A percentile compares a stretch with the other conserved stretches of the same genome.
Evolutionary conservation across 2,113 vertebrate species (phyloP).

Genomic region (Percopsis transmontana): DNA sequence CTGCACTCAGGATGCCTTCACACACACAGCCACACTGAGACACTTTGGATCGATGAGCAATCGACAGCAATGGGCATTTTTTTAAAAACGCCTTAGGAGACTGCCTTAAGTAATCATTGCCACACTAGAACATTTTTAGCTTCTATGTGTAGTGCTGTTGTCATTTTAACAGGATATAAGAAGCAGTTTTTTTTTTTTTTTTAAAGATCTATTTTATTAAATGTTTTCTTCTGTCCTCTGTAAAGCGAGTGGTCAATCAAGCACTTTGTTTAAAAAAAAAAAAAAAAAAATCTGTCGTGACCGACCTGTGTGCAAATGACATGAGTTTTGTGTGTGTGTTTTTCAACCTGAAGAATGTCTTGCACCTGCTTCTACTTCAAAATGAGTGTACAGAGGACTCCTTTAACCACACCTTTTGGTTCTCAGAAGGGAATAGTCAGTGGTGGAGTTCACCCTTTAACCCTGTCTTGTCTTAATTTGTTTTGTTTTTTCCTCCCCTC

Average conservation of each 20-base stretch:
- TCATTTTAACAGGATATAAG: slow-evolving; percentile 36
- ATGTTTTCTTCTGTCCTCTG: slow-evolving; percentile 46
- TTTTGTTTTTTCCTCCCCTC: slow-evolving; percentile 22
- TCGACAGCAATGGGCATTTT: slow-evolving; percentile 74
- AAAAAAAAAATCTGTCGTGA: slow-evolving; percentile 51
- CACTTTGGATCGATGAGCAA: slow-evolving; percentile 79
- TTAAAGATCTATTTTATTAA: slow-evolving; percentile 3
- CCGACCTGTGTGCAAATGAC: slow-evolving; percentile 50
- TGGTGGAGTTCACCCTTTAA: slow-evolving; percentile 47
- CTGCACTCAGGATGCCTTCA: slow-evolving; percentile 73
- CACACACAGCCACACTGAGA: slow-evolving; percentile 72
- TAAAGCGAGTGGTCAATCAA: slow-evolving; percentile 77
- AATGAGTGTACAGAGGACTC: slow-evolving; percentile 50
- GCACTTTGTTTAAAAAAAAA: slow-evolving; percentile 68
- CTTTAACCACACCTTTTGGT: slow-evolving; percentile 50
- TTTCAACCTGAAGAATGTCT: slow-evolving; percentile 42
- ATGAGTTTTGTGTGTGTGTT: not conserved
- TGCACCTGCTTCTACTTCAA: slow-evolving; percentile 55
- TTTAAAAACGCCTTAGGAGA: slow-evolving; percentile 80
- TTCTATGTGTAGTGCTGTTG: slow-evolving; percentile 50
- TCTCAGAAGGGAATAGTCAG: slow-evolving; percentile 65
- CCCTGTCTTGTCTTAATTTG: slow-evolving; percentile 51
- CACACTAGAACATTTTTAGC: slow-evolving; percentile 58
- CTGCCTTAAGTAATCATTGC: slow-evolving; percentile 74
- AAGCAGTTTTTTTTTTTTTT: slow-evolving; percentile 63